These are phyloP conservation scores for Scyliorhinus canicula DNA, from an alignment of 2,797 vertebrate genomes.

Conservation along the genomic window DNA sequence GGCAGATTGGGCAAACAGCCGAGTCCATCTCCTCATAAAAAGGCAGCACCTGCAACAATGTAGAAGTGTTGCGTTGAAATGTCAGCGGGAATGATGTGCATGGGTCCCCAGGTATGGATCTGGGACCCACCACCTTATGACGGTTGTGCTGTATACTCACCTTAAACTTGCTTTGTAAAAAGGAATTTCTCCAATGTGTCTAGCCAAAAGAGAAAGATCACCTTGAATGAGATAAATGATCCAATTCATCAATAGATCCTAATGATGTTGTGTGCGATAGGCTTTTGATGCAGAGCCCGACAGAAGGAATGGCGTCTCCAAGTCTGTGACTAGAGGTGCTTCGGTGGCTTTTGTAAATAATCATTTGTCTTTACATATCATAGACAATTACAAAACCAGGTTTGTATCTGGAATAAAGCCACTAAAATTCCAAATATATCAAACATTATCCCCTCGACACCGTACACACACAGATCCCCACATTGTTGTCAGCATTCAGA, in stretches of 20 bases:
- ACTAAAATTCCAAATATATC: not conserved
- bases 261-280: too few relatives aligned
- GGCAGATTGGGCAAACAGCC: not conserved
- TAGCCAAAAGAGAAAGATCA: not conserved
- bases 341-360: not conserved
- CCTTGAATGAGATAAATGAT: not conserved
- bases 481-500: not conserved
- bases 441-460: not conserved
- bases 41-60: not conserved
- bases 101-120: not conserved
- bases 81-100: not conserved
- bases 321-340: not conserved
- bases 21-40: not conserved
- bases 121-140: not conserved
- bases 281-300: not conserved
- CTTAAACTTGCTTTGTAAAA: not conserved
- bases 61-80: not conserved
- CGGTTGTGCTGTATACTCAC: not conserved
- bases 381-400: slow-evolving; percentile 5
- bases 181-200: not conserved
- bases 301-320: not conserved
- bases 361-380: not conserved
- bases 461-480: not conserved
- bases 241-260: not conserved
- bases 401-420: not conserved